A percentile compares a stretch with the other conserved stretches of the same genome.
Evolutionary conservation across 2,888 invertebrate species (phyloP).

Genomic region (Tenthredo amoena): DNA sequence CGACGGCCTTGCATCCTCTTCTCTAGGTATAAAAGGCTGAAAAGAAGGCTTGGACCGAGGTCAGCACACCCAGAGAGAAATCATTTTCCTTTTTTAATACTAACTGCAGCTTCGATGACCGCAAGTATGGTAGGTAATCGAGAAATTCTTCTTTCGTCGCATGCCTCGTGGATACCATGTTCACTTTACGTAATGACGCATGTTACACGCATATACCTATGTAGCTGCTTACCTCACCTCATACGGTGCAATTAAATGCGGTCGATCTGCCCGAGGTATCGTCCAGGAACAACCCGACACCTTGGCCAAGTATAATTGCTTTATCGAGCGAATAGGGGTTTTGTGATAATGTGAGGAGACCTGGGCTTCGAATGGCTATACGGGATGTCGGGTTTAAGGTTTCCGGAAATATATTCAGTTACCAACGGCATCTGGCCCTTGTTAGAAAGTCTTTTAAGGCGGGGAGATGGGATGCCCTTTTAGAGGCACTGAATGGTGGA

Average conservation of each 20-base stretch:
- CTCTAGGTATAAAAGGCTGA: not conserved
- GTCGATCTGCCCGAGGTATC: not conserved
- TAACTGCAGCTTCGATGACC: not conserved
- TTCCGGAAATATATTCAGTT: constrained; percentile 42
- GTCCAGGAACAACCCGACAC: constrained; percentile 32
- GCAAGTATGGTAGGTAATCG: not conserved
- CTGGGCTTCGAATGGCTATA: not conserved
- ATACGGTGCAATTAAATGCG: not conserved
- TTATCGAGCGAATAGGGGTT: not conserved
- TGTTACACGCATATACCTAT: not conserved
- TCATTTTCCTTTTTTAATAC: not conserved
- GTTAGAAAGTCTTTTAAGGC: constrained; percentile 24
- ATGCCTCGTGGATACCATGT: too few relatives aligned
- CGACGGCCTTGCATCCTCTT: constrained; percentile 41
- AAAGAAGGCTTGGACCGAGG: constrained; percentile 7
- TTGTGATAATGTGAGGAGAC: not conserved
- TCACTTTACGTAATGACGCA: not conserved
- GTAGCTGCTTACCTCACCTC: not conserved
- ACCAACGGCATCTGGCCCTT: constrained; percentile 39
- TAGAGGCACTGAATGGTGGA: not conserved
- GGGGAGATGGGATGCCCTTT: not conserved
- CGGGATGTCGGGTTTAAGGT: constrained; percentile 40
- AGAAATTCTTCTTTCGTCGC: not conserved
- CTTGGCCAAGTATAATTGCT: constrained; percentile 23
- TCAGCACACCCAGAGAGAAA: not conserved